Conservation (phyloP, 2,113 vertebrate genomes). For the Dromaius novaehollandiae region DNA sequence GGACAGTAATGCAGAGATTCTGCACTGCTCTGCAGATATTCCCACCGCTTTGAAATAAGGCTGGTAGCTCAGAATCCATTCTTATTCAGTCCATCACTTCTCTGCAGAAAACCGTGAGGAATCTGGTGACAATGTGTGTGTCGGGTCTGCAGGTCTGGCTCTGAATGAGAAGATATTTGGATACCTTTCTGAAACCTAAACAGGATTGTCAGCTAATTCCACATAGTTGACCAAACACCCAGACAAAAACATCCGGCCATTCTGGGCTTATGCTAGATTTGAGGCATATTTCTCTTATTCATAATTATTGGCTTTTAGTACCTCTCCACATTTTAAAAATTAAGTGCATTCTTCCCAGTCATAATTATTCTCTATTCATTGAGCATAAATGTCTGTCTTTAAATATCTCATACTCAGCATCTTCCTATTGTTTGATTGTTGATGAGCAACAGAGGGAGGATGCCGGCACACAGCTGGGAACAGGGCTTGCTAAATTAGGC, state of each 20-base stretch:
- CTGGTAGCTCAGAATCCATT: neutral
- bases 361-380: neutral
- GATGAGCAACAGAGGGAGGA: neutral
- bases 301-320: neutral
- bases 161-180: neutral
- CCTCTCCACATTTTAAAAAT: neutral
- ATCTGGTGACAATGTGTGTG: neutral
- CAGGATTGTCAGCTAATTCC: neutral
- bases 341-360: neutral
- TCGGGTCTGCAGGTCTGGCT: neutral
- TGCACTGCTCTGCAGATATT: neutral
- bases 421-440: neutral
- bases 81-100: neutral
- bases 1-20: neutral
- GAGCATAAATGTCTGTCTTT: neutral
- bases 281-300: neutral
- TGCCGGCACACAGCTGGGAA: neutral
- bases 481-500: neutral
- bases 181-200: neutral
- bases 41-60: neutral
- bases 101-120: neutral
- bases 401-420: conserved; percentile 17
- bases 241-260: neutral
- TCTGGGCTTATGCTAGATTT: neutral
- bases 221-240: neutral